phyloP scores from a whole-genome alignment of 2,797 vertebrate genomes.

The Liasis olivaceus region DNA sequence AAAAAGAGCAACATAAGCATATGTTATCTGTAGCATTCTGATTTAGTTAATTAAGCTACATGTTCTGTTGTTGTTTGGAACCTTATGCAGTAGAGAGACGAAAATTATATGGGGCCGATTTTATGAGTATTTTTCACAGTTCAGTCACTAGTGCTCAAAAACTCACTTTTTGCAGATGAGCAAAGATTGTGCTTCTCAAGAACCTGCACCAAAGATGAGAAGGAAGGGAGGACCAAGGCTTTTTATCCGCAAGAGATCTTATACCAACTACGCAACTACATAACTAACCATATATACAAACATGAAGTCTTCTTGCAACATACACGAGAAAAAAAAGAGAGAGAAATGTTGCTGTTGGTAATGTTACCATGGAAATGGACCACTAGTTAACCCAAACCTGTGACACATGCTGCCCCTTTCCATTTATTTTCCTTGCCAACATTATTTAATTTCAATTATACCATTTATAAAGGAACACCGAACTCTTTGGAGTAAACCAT shows the following conservation, averaged over 20 bases:
- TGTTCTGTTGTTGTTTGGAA: slow-evolving; percentile 19
- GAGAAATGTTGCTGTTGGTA: not conserved
- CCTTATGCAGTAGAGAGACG: not conserved
- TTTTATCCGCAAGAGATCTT: not conserved
- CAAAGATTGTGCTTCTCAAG: not conserved
- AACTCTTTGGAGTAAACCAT: not conserved
- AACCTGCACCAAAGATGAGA: not conserved
- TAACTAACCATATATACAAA: not conserved
- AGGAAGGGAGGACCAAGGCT: not conserved
- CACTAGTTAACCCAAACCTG: not conserved
- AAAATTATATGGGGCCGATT: not conserved
- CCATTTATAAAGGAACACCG: not conserved
- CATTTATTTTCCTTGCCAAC: not conserved
- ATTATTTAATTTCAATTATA: not conserved
- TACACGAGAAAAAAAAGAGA: not conserved
- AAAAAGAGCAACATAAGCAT: not conserved
- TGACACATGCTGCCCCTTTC: not conserved
- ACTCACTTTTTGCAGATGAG: slow-evolving; percentile 4
- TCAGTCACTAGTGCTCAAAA: not conserved
- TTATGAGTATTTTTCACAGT: not conserved
- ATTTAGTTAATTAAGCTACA: slow-evolving; percentile 1
- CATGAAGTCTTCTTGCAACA: not conserved
- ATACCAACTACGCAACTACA: not conserved
- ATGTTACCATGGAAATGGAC: not conserved
- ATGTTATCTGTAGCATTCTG: slow-evolving; percentile 12